Percentiles rank a stretch among this genome's conserved stretches.
phyloP scores from a whole-genome alignment of 2,888 invertebrate genomes.

The Perizoma flavofasciatum region DNA sequence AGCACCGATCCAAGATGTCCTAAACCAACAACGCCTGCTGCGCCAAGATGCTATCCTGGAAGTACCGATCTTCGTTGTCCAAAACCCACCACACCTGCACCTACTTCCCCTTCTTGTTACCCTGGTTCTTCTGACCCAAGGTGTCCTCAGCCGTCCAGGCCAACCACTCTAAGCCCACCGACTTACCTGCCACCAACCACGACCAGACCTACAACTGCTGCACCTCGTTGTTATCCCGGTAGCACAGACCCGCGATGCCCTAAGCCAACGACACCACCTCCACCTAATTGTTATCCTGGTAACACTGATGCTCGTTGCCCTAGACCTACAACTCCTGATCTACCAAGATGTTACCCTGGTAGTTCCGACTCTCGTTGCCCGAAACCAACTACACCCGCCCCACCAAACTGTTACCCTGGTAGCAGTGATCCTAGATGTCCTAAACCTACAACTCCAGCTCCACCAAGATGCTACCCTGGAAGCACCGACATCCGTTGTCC shows the following conservation, averaged over 20 bases:
- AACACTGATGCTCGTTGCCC: slow-evolving; percentile 44
- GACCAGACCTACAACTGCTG: slow-evolving; percentile 38
- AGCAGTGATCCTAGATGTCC: slow-evolving; percentile 54
- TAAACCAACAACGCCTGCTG: slow-evolving; percentile 40
- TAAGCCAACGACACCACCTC: slow-evolving; percentile 39
- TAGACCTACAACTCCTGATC: slow-evolving; percentile 40
- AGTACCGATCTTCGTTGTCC: slow-evolving; percentile 37
- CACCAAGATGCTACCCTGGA: slow-evolving; percentile 47
- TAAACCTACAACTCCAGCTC: slow-evolving; percentile 40
- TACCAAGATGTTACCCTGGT: slow-evolving; percentile 46
- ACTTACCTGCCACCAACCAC: slow-evolving; percentile 48
- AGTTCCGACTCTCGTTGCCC: slow-evolving; percentile 57
- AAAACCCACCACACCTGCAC: slow-evolving; percentile 43
- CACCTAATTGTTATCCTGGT: slow-evolving; percentile 45
- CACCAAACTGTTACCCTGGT: slow-evolving; percentile 46
- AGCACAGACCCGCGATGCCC: slow-evolving; percentile 53
- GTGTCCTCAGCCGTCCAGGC: slow-evolving; percentile 49
- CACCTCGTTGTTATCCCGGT: slow-evolving; percentile 45
- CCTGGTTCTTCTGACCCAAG: slow-evolving; percentile 47
- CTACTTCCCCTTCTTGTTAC: slow-evolving; percentile 42
- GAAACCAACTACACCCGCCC: slow-evolving; percentile 43
- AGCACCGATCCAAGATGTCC: slow-evolving; percentile 61
- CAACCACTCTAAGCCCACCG: slow-evolving; percentile 50
- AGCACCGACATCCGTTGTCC: slow-evolving; percentile 41
- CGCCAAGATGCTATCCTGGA: slow-evolving; percentile 33